Evolutionary conservation across 1,140 invertebrate genomes (phyloP).

Genomic region (Drosophila orena): DNA sequence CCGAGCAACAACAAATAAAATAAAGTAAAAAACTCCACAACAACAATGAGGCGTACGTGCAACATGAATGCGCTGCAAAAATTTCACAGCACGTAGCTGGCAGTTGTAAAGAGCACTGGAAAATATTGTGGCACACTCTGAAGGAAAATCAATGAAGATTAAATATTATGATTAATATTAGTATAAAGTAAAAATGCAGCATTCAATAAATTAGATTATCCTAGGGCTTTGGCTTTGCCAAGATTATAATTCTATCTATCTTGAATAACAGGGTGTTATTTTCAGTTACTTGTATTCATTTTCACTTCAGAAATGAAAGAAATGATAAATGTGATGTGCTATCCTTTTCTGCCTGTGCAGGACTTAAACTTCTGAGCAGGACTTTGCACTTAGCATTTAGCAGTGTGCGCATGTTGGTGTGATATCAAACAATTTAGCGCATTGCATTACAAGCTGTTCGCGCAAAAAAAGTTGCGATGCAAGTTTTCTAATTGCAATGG

Average conservation of each 20-base stretch:
- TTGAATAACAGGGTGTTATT: too few relatives aligned
- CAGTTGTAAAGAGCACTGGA: constrained; percentile 9
- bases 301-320: too few relatives aligned
- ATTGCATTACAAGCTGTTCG: constrained; percentile 65
- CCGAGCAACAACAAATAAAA: constrained; percentile 38
- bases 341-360: constrained; percentile 33
- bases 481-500: constrained; percentile 73
- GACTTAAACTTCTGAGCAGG: constrained; percentile 51
- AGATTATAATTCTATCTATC: too few relatives aligned
- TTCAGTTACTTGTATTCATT: too few relatives aligned
- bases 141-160: neutral
- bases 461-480: constrained; percentile 60
- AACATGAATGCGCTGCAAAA: constrained; percentile 75
- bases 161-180: too few relatives aligned
- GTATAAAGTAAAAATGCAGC: too few relatives aligned
- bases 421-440: constrained; percentile 76
- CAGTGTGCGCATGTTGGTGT: constrained; percentile 31
- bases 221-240: too few relatives aligned
- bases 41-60: constrained; percentile 53
- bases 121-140: neutral
- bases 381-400: constrained; percentile 73
- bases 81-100: constrained; percentile 72
- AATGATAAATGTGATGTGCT: too few relatives aligned
- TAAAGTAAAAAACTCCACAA: constrained; percentile 42
- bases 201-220: too few relatives aligned